Conservation (phyloP, 1,140 invertebrate species). For the Augochlora pura region DNA sequence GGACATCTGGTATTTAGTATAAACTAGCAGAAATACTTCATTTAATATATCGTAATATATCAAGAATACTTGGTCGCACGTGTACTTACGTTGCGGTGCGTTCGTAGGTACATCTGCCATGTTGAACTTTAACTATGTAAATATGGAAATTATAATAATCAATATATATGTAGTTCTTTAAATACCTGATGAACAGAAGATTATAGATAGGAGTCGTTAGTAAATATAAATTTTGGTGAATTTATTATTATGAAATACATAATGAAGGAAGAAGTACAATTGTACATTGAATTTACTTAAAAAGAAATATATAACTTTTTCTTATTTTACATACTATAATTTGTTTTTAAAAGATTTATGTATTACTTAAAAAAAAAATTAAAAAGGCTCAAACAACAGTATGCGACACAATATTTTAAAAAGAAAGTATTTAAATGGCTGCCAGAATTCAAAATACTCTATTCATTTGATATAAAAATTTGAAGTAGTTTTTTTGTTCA, state of each 20-base stretch:
- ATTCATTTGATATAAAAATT: too few species aligned
- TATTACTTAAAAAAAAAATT: too few species aligned
- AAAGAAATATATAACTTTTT: neutral
- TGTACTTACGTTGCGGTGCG: slow-evolving; percentile 84
- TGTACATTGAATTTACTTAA: neutral
- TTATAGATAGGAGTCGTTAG: neutral
- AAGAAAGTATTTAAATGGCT: too few species aligned
- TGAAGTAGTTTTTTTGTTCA: too few species aligned
- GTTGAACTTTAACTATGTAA: slow-evolving; percentile 51
- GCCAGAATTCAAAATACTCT: too few species aligned
- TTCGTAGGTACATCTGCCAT: slow-evolving; percentile 81
- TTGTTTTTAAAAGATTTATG: too few species aligned
- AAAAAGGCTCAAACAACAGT: too few species aligned
- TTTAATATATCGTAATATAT: slow-evolving; percentile 17
- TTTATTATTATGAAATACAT: neutral
- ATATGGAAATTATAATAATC: neutral
- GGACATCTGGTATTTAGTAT: neutral
- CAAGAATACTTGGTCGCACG: neutral
- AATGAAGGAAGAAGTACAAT: neutral
- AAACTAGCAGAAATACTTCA: neutral
- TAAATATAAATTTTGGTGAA: neutral
- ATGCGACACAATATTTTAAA: too few species aligned
- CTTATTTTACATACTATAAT: too few species aligned
- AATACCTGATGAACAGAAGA: neutral
- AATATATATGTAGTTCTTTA: neutral